phyloP scores from a whole-genome alignment of 2,113 vertebrate species.

The Oncorhynchus mykiss region DNA sequence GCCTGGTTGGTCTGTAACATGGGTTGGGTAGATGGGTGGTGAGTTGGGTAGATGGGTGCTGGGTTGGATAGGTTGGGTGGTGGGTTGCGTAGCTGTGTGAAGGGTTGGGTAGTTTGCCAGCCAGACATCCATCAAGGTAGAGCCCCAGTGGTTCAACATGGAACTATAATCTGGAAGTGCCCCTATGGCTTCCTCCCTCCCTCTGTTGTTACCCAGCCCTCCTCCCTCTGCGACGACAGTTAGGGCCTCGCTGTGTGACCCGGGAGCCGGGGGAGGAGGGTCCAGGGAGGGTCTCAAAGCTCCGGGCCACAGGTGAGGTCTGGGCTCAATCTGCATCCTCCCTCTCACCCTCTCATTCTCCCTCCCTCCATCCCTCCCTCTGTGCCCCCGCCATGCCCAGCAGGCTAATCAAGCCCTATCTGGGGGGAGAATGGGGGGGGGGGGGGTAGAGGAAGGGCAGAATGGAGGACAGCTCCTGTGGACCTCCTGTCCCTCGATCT shows the following conservation, averaged over 20 bases:
- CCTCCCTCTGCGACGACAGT: slow-evolving; percentile 64
- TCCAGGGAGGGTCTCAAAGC: slow-evolving; percentile 60
- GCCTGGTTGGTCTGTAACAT: not conserved
- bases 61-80: too few species aligned
- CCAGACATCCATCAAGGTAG: slow-evolving; percentile 74
- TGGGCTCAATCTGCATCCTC: slow-evolving; percentile 70
- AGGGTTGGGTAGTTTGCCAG: slow-evolving; percentile 38
- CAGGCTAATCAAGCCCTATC: slow-evolving; percentile 89
- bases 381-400: slow-evolving; percentile 78
- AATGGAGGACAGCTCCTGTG: slow-evolving; percentile 25
- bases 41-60: too few species aligned
- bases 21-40: too few species aligned
- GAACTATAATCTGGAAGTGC: slow-evolving; percentile 76
- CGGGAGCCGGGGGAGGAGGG: slow-evolving; percentile 82
- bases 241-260: slow-evolving; percentile 76
- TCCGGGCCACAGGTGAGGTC: slow-evolving; percentile 88
- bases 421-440: slow-evolving; percentile 59
- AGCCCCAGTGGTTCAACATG: slow-evolving; percentile 56
- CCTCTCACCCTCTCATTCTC: slow-evolving; percentile 48
- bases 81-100: slow-evolving; percentile 44
- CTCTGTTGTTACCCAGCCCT: slow-evolving; percentile 65
- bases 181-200: slow-evolving; percentile 64
- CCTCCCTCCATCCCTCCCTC: slow-evolving; percentile 23
- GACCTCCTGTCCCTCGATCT: slow-evolving; percentile 81
- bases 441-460: slow-evolving; percentile 29